Evolutionary conservation across 2,113 vertebrate genomes (phyloP).

Genomic region (Lasiurus borealis): DNA sequence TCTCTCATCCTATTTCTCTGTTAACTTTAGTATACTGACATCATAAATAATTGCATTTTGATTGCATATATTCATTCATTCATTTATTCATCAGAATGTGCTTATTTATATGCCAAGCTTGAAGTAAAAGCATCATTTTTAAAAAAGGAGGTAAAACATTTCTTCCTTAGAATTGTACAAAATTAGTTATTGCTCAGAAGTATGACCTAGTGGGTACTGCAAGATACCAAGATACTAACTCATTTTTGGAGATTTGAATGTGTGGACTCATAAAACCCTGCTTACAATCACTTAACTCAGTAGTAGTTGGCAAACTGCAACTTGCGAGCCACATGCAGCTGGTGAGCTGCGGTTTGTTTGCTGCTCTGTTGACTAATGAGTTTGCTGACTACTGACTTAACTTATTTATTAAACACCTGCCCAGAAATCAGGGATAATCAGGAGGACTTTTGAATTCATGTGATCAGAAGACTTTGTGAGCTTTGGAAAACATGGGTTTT

Average conservation of each 20-base stretch:
- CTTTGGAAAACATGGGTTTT: not conserved
- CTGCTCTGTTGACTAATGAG: too few relatives aligned
- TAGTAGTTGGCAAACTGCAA: too few relatives aligned
- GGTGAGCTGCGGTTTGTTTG: too few relatives aligned
- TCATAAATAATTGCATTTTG: not conserved
- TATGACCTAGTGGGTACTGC: not conserved
- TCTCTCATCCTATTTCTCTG: not conserved
- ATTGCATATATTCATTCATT: not conserved
- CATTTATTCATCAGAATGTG: not conserved
- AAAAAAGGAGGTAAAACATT: not conserved
- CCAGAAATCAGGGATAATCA: not conserved
- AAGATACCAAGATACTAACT: not conserved
- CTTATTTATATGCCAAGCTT: conserved; percentile 7
- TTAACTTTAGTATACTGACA: not conserved
- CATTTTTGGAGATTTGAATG: not conserved
- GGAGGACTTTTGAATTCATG: not conserved
- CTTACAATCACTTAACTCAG: not conserved
- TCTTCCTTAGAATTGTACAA: conserved; percentile 17
- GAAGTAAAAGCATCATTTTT: not conserved
- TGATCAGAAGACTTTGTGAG: not conserved
- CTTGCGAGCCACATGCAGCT: too few relatives aligned
- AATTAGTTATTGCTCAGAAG: conserved; percentile 5
- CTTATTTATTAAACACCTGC: not conserved
- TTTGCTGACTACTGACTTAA: not conserved
- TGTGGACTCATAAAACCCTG: not conserved